Base-by-base conservation (phyloP, 2,113 vertebrate species). In the Hippocampus comes region DNA sequence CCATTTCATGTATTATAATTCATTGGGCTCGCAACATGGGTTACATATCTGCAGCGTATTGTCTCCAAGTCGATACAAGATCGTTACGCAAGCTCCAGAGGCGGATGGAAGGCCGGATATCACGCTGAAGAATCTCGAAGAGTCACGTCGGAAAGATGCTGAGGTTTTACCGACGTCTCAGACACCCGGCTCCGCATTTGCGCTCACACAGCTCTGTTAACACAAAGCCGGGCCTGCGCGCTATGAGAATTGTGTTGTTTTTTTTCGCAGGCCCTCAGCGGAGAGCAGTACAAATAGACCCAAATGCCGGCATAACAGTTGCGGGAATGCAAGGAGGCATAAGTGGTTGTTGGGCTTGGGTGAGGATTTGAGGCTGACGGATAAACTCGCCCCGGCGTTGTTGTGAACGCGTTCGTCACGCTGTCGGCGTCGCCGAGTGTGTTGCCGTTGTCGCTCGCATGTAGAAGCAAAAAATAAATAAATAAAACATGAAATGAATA, bases 251-350 rank as follows among this genome's bases (percentile, higher is more conserved):
- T 74, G 84, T 89, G 87, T 85, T 92, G n/a, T 90, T 77, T 81
- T 27, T 90, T 89, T 87, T 82, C 84, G 74, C 63, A 80, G 87
- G 79, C 81, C 77, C 78, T 81, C 71, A 78, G 82, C 76, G 78
- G 81, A 89, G 87, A 91, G 83, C 86, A 89, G 86, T 81, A 83
- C 86, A 90, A 90, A 90, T 87, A 91, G 86, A 88, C 76, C 71
- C 89, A 43, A 89, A 92, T 89, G 89, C 86, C 82, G 81, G 82
- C 92, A 92, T 89, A 93, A 91, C 89, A 90, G 81, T 70, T 66
- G 63, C 49, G 56, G 87, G 91, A 90, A 93, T 90, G 89, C 83
- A 87, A 78, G 27, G 57, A 83, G 76, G 84, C 85, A 79, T 79
- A 80, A 89, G 84, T n/a, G 74, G 81, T 81, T 91, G 81, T 90